A percentile compares a stretch with the other conserved stretches of the same genome.
phyloP scores from a whole-genome alignment of 2,888 invertebrate species.

The Dicyrtoma fusca region DNA sequence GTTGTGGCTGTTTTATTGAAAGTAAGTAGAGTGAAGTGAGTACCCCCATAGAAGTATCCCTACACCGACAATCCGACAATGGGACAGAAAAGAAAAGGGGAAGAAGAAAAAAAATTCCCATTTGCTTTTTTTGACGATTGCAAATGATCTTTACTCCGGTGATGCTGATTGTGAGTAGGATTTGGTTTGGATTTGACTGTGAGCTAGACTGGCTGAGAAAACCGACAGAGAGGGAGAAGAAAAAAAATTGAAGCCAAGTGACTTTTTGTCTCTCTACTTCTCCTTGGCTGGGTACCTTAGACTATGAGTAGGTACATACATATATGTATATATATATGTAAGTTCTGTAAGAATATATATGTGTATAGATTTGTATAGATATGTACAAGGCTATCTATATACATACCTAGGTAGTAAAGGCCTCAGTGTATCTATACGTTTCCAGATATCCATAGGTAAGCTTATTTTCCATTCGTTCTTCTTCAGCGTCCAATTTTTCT shows the following conservation, averaged over 20 bases:
- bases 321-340: too few relatives aligned
- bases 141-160: slow-evolving; percentile 38
- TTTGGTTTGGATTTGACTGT: not conserved
- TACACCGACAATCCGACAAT: not conserved
- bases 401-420: too few relatives aligned
- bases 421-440: too few relatives aligned
- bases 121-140: slow-evolving; percentile 42
- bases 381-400: too few relatives aligned
- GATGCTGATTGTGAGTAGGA: slow-evolving; percentile 15
- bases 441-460: too few relatives aligned
- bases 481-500: slow-evolving; percentile 36
- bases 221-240: not conserved
- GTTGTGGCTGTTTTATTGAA: too few relatives aligned
- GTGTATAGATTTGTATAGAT: too few relatives aligned
- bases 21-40: slow-evolving; percentile 1
- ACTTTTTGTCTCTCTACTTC: slow-evolving; percentile 16
- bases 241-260: not conserved
- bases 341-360: too few relatives aligned
- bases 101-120: slow-evolving; percentile 20
- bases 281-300: not conserved
- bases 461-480: not conserved
- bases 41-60: not conserved
- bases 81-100: not conserved
- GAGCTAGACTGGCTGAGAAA: not conserved
- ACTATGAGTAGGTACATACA: too few relatives aligned